Evolutionary conservation across 2,113 vertebrate species (phyloP).

Genomic region (Centropus unirufus): DNA sequence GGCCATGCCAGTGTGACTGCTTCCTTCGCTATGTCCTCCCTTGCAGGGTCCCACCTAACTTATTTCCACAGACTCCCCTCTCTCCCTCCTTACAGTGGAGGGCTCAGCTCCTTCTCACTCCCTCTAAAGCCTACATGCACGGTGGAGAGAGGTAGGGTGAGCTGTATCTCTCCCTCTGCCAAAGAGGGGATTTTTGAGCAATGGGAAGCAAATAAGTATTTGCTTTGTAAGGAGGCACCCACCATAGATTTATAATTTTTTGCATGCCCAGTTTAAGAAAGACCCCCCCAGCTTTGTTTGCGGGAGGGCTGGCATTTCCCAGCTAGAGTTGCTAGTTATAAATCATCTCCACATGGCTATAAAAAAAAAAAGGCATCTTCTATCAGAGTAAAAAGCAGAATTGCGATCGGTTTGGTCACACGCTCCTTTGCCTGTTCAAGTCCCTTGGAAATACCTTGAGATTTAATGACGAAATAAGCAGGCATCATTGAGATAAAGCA

Average conservation of each 20-base stretch:
- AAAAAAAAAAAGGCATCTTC: neutral
- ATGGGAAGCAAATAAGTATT: neutral
- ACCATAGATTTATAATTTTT: neutral
- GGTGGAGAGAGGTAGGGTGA: fast-evolving
- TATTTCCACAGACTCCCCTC: neutral
- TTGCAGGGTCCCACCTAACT: neutral
- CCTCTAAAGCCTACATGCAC: neutral
- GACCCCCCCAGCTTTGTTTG: neutral
- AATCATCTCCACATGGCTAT: neutral
- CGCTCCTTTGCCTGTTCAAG: neutral
- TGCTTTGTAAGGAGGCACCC: neutral
- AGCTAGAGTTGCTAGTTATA: neutral
- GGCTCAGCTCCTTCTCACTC: neutral
- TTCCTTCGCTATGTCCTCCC: neutral
- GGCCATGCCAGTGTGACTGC: fast-evolving
- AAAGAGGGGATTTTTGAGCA: neutral
- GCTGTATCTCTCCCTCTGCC: neutral
- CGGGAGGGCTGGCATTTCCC: neutral
- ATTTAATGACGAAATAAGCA: neutral
- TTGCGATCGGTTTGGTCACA: neutral
- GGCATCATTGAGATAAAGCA: fast-evolving
- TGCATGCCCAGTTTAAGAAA: neutral
- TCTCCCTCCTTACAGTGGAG: neutral
- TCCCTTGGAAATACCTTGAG: neutral
- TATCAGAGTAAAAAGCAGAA: neutral